Conservation (phyloP, 2,888 invertebrate genomes). For the Trachelus iudaicus region DNA sequence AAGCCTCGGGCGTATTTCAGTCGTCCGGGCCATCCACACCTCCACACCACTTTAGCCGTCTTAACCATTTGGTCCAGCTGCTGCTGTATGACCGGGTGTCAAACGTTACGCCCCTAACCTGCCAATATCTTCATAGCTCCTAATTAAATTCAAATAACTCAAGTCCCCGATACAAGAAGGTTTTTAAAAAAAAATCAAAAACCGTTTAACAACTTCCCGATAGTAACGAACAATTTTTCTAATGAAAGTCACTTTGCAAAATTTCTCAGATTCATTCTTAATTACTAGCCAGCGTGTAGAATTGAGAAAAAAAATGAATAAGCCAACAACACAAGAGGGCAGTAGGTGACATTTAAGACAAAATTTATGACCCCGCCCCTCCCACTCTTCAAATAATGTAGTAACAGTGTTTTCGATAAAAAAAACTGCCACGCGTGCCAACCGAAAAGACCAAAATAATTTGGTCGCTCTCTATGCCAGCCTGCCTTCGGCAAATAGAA, state of each 20-base stretch:
- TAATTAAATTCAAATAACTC: slow-evolving; percentile 37
- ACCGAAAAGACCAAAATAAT: neutral
- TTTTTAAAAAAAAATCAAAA: slow-evolving; percentile 2
- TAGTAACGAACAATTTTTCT: neutral
- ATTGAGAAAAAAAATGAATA: neutral
- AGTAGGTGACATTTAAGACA: no score
- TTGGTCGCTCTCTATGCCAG: neutral
- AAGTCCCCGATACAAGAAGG: neutral
- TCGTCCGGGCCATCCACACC: slow-evolving; percentile 28
- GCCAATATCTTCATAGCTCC: slow-evolving; percentile 39
- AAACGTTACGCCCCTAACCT: slow-evolving; percentile 43
- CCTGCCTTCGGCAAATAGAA: neutral
- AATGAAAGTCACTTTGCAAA: no score
- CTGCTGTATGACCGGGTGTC: slow-evolving; percentile 26
- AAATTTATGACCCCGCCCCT: no score
- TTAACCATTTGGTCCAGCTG: slow-evolving; percentile 21
- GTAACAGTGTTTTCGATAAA: neutral
- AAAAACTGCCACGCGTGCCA: neutral
- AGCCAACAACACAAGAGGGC: no score
- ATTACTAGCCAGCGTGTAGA: neutral
- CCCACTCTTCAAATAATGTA: neutral
- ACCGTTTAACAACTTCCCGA: slow-evolving; percentile 8
- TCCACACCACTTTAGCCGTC: slow-evolving; percentile 9
- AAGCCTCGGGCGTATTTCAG: slow-evolving; percentile 28
- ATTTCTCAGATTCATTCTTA: no score